A percentile compares a stretch with the other conserved stretches of the same genome.
phyloP scores from a whole-genome alignment of 1,140 invertebrate genomes.

The Tachypleus tridentatus region DNA sequence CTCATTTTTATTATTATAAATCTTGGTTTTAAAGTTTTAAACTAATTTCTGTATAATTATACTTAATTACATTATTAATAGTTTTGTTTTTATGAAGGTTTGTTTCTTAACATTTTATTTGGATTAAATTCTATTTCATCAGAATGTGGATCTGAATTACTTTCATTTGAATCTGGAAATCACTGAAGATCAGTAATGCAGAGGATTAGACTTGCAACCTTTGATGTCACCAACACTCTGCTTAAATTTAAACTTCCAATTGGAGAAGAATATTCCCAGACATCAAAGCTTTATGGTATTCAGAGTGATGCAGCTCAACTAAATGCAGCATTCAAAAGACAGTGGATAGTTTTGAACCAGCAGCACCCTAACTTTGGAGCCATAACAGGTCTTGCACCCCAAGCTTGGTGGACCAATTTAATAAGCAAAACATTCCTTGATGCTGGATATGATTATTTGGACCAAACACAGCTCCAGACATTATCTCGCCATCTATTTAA shows the following conservation, averaged over 20 bases:
- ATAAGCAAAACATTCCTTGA: slow-evolving; percentile 48
- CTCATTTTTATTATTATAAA: too few relatives aligned
- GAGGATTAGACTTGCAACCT: slow-evolving; percentile 51
- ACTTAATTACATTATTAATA: too few relatives aligned
- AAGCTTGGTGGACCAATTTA: slow-evolving; percentile 65
- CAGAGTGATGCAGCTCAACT: slow-evolving; percentile 41
- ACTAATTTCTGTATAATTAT: too few relatives aligned
- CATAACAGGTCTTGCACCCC: slow-evolving; percentile 50
- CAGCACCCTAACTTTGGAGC: slow-evolving; percentile 69
- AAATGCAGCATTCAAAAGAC: slow-evolving; percentile 47
- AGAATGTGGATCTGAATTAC: too few relatives aligned
- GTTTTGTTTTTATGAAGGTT: too few relatives aligned
- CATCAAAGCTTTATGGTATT: slow-evolving; percentile 54
- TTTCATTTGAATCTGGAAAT: too few relatives aligned
- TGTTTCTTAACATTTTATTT: too few relatives aligned
- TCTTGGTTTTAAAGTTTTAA: too few relatives aligned
- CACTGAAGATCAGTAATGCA: too few relatives aligned
- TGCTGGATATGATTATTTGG: slow-evolving; percentile 25
- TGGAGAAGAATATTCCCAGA: slow-evolving; percentile 56
- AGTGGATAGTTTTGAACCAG: slow-evolving; percentile 46
- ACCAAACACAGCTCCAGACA: slow-evolving; percentile 36
- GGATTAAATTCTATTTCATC: too few relatives aligned
- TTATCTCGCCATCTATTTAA: slow-evolving; percentile 49
- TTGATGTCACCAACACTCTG: slow-evolving; percentile 76
- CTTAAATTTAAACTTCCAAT: slow-evolving; percentile 53